Evolutionary conservation across 2,113 vertebrate species (phyloP).

Genomic region (Cichladusa arquata): DNA sequence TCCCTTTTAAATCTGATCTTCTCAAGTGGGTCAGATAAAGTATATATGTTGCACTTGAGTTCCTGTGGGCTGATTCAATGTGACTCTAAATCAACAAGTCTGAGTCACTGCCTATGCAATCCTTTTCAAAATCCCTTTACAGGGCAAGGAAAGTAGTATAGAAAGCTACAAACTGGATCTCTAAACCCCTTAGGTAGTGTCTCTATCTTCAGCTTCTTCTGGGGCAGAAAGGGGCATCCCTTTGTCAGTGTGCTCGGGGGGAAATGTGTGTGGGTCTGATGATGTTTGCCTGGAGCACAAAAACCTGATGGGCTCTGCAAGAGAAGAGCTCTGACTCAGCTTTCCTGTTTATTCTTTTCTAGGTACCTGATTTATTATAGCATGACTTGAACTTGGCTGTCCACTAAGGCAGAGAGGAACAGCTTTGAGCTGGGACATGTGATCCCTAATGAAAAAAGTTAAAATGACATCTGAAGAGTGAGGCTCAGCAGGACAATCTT

Average conservation of each 20-base stretch:
- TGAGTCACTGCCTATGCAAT: neutral
- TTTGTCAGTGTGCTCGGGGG: neutral
- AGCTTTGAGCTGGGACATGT: neutral
- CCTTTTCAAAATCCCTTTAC: neutral
- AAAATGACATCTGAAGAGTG: neutral
- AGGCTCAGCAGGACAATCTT: neutral
- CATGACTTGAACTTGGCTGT: neutral
- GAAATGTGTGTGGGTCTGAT: neutral
- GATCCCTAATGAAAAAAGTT: neutral
- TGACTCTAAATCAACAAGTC: conserved; percentile 43
- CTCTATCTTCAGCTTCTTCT: neutral
- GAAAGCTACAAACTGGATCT: neutral
- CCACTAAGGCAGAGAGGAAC: neutral
- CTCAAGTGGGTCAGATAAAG: neutral
- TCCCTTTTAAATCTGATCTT: conserved; percentile 22
- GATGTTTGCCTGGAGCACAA: neutral
- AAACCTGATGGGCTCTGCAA: neutral
- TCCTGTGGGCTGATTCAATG: neutral
- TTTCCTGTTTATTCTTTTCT: neutral
- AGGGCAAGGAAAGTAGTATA: neutral
- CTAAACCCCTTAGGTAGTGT: neutral
- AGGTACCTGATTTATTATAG: neutral
- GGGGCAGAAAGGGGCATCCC: neutral
- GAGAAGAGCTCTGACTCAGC: neutral
- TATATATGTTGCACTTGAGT: neutral